Conservation (phyloP, 2,797 vertebrate species). For the Paramormyrops hopkinsi region DNA sequence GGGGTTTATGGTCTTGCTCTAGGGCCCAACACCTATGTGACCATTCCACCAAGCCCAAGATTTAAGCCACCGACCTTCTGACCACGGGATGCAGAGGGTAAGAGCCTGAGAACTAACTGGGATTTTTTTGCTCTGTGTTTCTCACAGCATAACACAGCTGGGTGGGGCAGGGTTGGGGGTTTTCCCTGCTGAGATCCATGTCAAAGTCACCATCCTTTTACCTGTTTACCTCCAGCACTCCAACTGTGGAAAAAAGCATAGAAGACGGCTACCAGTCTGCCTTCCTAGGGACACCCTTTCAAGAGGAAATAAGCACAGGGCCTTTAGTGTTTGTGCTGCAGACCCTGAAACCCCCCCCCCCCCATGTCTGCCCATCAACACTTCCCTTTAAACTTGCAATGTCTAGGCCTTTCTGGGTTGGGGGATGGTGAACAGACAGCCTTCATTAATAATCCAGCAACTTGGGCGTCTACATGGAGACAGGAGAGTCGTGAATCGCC, state of each 20-base stretch:
- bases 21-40: background rate
- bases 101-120: background rate
- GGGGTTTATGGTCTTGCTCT: background rate
- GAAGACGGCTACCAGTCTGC: background rate
- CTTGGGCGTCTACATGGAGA: background rate
- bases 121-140: background rate
- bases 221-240: background rate
- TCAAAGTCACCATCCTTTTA: background rate
- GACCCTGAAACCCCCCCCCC: background rate
- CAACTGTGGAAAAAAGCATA: background rate
- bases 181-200: background rate
- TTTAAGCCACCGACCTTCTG: background rate
- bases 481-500: background rate
- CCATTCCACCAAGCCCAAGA: background rate
- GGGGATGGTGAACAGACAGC: slow-evolving; percentile 13
- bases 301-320: background rate
- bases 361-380: background rate
- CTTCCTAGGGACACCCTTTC: background rate
- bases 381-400: background rate
- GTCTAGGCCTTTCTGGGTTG: slow-evolving; percentile 1
- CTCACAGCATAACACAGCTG: background rate
- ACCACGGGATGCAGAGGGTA: background rate
- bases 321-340: background rate
- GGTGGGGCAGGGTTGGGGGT: background rate
- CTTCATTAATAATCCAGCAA: slow-evolving; percentile 24